phyloP scores from a whole-genome alignment of 2,888 invertebrate genomes.

The Camponotus fellah region DNA sequence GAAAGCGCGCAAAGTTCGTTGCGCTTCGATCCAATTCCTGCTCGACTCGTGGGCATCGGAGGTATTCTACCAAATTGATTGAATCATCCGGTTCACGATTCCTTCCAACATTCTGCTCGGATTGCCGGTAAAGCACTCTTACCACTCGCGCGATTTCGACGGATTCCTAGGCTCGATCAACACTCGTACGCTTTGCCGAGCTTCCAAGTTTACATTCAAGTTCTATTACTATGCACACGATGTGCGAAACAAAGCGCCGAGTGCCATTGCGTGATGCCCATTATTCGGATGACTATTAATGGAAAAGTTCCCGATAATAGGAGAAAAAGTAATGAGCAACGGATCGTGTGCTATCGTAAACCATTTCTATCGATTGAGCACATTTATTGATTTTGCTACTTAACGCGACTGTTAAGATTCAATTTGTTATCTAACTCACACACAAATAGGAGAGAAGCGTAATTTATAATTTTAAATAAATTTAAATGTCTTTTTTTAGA shows the following conservation, averaged over 20 bases:
- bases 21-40: constrained; percentile 45
- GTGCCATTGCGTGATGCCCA: background rate
- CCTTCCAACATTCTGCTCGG: constrained; percentile 61
- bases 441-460: background rate
- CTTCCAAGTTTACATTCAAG: constrained; percentile 37
- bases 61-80: constrained; percentile 57
- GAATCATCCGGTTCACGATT: constrained; percentile 61
- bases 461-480: background rate
- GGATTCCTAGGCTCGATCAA: constrained; percentile 67
- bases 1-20: constrained; percentile 49
- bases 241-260: constrained; percentile 39
- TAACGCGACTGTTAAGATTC: background rate
- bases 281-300: constrained; percentile 44
- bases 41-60: constrained; percentile 45
- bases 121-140: constrained; percentile 62
- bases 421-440: background rate
- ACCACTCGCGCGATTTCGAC: constrained; percentile 57
- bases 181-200: constrained; percentile 55
- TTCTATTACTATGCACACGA: constrained; percentile 21
- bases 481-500: background rate
- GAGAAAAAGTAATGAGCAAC: background rate
- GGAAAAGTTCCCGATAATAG: constrained; percentile 9
- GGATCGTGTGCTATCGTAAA: background rate
- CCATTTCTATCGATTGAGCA: background rate
- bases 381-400: background rate